Evolutionary conservation across 2,113 vertebrate species (phyloP), one percentile per base, ranked within the genome.

Genomic region (Sander lucioperca): DNA sequence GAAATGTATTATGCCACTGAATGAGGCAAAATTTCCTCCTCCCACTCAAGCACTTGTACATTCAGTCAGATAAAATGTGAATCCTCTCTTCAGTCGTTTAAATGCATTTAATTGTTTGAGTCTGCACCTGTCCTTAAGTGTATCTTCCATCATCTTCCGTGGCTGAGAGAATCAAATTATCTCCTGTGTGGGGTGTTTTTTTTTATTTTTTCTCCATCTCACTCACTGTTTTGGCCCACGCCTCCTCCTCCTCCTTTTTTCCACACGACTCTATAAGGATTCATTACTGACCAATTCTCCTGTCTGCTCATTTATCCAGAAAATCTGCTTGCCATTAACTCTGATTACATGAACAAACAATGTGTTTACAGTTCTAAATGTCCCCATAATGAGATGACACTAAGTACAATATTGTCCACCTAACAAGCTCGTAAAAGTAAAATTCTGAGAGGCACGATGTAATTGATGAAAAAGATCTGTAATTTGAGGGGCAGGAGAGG

Each of bases 391-490:
- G 84, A 92, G 84, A 88, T 85, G 83, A 79, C 81, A 88, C 90
- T 92, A 92, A 92, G 90, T 77, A 92, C 84, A 94, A 93, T 91
- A 88, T 89, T 92, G 90, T 90, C 82, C 77, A 83, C 63, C 78
- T 93, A 94, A 94, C 80, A 33, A 91, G 87, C 91, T 92, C 72
- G 25, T 89, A 91, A 94, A 93, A 78, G 75, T 88, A 94, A 92
- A 90, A 76, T 91, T 92, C 70, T 88, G 81, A n/a, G 85, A 83
- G 88, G 80, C 86, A 64, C 67, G 47, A 56, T 81, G 69, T 83
- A 92, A 92, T 83, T 90, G 82, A 91, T 93, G 80, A 58, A 82
- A 88, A 86, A 88, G 19, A 71, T 71, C 47, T 74, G 62, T 79
- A 79, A 91, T 89, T 80, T 82, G 68, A 76, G 74, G 64, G 61